A percentile compares a stretch with the other conserved stretches of the same genome.
phyloP scores from a whole-genome alignment of 2,797 vertebrate genomes.

The Cirrhinus molitorella region DNA sequence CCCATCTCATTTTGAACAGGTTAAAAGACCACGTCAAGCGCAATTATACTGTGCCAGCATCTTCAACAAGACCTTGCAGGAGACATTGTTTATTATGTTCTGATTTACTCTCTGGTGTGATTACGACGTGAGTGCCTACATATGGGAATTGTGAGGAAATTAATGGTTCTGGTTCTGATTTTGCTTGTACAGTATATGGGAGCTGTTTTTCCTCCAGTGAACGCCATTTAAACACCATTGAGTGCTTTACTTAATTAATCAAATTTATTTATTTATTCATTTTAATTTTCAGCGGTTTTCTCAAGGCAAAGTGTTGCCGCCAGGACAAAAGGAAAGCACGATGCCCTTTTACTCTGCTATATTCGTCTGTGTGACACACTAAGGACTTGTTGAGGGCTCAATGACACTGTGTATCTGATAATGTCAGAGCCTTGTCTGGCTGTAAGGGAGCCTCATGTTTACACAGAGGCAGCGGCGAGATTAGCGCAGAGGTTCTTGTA shows the following conservation, averaged over 20 bases:
- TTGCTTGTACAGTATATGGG: background rate
- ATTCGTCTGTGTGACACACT: constrained; percentile 20
- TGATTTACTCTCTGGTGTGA: constrained; percentile 42
- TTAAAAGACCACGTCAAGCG: constrained; percentile 61
- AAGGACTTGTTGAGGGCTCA: constrained; percentile 39
- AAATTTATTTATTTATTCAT: constrained; percentile 4
- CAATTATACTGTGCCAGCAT: constrained; percentile 57
- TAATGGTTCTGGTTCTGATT: background rate
- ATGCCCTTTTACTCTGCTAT: background rate
- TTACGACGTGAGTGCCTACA: background rate
- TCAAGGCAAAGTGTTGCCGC: background rate
- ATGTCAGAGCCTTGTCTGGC: constrained; percentile 44
- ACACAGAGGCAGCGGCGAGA: constrained; percentile 9
- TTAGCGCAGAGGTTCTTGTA: constrained; percentile 56
- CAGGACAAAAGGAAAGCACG: background rate
- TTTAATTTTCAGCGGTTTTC: constrained; percentile 9
- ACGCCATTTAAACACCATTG: background rate
- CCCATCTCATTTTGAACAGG: constrained; percentile 58
- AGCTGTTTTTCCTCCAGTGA: background rate
- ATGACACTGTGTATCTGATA: constrained; percentile 43
- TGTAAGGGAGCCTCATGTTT: constrained; percentile 40
- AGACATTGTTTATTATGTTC: constrained; percentile 54
- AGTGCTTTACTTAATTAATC: background rate
- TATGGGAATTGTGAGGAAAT: background rate
- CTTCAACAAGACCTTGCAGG: constrained; percentile 45